A percentile compares a stretch with the other conserved stretches of the same genome.
Evolutionary conservation across 2,113 vertebrate species (phyloP).

Genomic region (Petrocephalus zakoni): DNA sequence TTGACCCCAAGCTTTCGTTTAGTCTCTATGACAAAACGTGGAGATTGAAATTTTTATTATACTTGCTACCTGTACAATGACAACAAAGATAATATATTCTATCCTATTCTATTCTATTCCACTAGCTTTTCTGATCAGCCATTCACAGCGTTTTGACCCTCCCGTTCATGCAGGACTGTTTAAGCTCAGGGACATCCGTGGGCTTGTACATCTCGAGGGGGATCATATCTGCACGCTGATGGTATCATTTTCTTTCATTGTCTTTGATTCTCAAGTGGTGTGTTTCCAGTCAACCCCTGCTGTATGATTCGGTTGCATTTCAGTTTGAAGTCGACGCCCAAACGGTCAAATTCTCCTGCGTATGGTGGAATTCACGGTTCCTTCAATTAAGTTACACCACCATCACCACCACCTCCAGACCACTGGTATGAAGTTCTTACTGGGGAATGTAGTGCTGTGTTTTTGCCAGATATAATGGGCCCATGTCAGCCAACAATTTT

Average conservation of each 20-base stretch:
- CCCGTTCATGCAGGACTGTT: neutral
- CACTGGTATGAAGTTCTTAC: neutral
- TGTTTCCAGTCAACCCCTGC: neutral
- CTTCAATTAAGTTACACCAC: neutral
- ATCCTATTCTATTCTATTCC: neutral
- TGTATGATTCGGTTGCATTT: neutral
- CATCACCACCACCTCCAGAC: neutral
- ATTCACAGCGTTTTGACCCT: neutral
- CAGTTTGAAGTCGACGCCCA: neutral
- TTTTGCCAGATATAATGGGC: neutral
- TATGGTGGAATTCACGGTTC: neutral
- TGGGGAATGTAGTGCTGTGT: neutral
- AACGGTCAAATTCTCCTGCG: neutral
- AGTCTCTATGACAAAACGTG: neutral
- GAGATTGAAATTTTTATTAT: neutral
- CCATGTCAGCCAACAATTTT: neutral
- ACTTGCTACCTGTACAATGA: neutral
- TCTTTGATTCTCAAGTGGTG: neutral
- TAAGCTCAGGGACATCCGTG: neutral
- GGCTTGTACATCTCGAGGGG: neutral
- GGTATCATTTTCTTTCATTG: neutral
- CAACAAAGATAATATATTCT: too few species aligned
- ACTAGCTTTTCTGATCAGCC: too few species aligned
- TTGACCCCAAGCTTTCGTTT: neutral
- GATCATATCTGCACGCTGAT: neutral